A percentile compares a stretch with the other conserved stretches of the same genome.
These are phyloP conservation scores for Pyrgilauda ruficollis DNA, from an alignment of 2,113 vertebrate species.

Conservation along the genomic window DNA sequence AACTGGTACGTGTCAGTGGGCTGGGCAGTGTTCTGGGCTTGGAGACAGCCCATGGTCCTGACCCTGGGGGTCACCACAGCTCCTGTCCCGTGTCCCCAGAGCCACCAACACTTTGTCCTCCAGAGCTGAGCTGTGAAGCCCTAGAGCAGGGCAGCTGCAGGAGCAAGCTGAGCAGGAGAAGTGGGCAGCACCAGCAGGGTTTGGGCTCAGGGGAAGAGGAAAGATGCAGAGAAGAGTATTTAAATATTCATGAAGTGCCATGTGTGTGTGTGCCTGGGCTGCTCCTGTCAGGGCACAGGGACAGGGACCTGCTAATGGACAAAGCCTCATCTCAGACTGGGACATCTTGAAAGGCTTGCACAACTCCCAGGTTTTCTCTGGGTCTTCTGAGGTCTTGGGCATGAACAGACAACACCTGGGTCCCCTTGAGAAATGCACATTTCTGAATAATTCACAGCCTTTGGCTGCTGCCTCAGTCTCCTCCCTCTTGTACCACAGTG, in stretches of 20 bases:
- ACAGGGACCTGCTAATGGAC: neutral
- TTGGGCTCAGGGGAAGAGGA: neutral
- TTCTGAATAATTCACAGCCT: neutral
- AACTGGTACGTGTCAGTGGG: accelerated
- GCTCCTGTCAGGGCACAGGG: neutral
- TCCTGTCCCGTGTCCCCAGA: neutral
- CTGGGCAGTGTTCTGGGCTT: neutral
- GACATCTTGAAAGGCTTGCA: neutral
- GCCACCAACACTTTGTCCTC: neutral
- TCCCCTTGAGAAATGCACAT: neutral
- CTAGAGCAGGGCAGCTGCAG: neutral
- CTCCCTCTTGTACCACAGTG: neutral
- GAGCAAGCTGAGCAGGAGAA: neutral
- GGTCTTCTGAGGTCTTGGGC: neutral
- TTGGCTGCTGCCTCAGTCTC: neutral
- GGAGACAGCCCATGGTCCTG: accelerated
- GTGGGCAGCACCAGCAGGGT: neutral
- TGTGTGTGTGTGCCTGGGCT: neutral
- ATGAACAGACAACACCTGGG: neutral
- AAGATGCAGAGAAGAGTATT: neutral
- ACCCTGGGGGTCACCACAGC: neutral
- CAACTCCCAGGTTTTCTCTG: neutral
- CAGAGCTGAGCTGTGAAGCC: neutral
- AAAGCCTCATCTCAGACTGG: accelerated
- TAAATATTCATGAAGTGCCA: accelerated